Base-by-base conservation (phyloP, 2,113 vertebrate species). In the Odontesthes bonariensis region DNA sequence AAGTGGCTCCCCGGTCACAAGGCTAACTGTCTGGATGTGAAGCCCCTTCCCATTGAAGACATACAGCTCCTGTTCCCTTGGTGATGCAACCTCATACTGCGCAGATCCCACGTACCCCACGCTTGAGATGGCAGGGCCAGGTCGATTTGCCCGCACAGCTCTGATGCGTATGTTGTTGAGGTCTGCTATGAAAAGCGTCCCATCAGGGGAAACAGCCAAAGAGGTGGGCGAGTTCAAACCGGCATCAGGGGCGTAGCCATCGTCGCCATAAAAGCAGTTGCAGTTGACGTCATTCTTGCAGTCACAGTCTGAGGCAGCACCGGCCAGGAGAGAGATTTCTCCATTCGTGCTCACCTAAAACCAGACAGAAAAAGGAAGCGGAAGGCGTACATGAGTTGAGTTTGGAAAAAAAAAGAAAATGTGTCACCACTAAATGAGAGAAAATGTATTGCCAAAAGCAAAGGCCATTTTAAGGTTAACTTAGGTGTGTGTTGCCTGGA, bases 241-340 rank as follows among this genome's bases (percentile, higher is more conserved):
- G 69, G 98, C 97, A 0, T 99, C 98, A 0, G 98, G 97, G 19
- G 98, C 97, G 19, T 99, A 99, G 83, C 96, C 98, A 1, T 99
- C 98, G 14, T 99, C 98, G 4, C 98, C 98, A 12, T 96, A 92
- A 91, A 98, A 99, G 92, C 98, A 99, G 95, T 97, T 97, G 93
- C 98, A 99, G 88, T 97, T 99, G 91, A 99, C 97, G 19, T 99
- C 98, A 55, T 99, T 98, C 90, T 99, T 99, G 94, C 98, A 99
- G 95, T 99, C 97, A 1, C 98, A 99, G 92, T 99, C 98, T 0
- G 98, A 99, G 73, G 97, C 94, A 16, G 96, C 94, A 20, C 98
- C 98, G 0, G 98, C 98, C 86, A 99, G 90, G 47, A 99, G 95
- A 54, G 97, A 98, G 94, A 99, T 99, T 92, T 99, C 98, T 71